Base-by-base conservation (phyloP, 2,797 vertebrate genomes). In the Takifugu ocellatus region DNA sequence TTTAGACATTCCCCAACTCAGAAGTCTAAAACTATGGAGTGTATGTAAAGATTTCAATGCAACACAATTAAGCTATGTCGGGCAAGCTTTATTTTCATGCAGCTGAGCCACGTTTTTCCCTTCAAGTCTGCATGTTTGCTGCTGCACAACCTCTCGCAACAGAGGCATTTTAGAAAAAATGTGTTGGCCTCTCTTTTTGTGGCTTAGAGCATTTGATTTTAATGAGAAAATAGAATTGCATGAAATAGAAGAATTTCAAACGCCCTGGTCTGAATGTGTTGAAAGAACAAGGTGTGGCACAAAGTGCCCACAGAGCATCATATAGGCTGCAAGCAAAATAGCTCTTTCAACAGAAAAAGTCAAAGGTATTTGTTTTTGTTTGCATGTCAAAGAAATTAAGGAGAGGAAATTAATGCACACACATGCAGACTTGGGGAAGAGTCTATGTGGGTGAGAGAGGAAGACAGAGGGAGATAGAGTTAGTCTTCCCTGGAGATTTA, bases 181-280 rank as follows among this genome's bases (percentile, higher is more conserved):
- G 25, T 65, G 53, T 79, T 83, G 74, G 68, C 46, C 49, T 56
- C 61, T 70, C 36, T 81, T 49, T 66, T 76, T 66, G 54, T 87
- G 56, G 85, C 88, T 88, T 55, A 83, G 70, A 89, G 87, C 88
- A 79, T 88, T 87, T 81, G 65, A 81, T 71, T 89, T 82, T 84
- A 90, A 90, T 90, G 79, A 85, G 81, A 86, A 89, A 89, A 87
- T 65, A 48, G 52, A 57, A 68, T 70, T 47, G 55, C 62, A 66
- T 81, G 66, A 70, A 85, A 81, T 70, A 75, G 47, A 88, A 85
- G 84, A 21, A n/a, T 78, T 78, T 73, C 51, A 74, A 72, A 78
- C 69, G 72, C 63, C 54, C 75, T 8, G 68, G 73, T 63, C 77
- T 21, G 65, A 82, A 79, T 66, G 54, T 53, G 54, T 72, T 50